These are phyloP conservation scores for Lasioglossum figueresi DNA, from an alignment of 2,888 invertebrate genomes.

Conservation along the genomic window DNA sequence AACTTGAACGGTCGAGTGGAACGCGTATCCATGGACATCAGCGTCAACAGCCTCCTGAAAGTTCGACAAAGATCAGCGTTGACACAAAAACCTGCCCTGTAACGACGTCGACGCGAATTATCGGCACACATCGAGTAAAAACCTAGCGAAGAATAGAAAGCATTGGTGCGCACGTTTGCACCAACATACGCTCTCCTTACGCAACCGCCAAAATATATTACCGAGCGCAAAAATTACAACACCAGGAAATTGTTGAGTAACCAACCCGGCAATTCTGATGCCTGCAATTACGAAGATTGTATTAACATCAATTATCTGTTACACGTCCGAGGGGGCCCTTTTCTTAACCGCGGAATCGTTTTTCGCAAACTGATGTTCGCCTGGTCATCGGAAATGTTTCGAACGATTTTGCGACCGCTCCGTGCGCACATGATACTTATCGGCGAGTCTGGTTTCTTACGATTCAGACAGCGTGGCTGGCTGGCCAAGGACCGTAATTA, in stretches of 20 bases:
- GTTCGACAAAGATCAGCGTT: background rate
- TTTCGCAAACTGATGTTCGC: no score
- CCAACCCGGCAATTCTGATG: background rate
- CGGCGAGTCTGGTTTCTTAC: background rate
- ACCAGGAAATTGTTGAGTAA: slow-evolving; percentile 9
- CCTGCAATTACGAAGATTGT: background rate
- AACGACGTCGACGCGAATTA: background rate
- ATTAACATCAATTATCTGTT: background rate
- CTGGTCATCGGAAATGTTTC: background rate
- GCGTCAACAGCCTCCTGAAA: background rate
- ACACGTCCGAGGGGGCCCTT: background rate
- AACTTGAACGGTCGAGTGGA: background rate
- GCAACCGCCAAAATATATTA: slow-evolving; percentile 28
- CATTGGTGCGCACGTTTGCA: background rate
- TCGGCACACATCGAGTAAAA: background rate
- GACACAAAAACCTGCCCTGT: background rate
- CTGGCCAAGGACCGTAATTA: background rate
- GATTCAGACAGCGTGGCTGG: background rate
- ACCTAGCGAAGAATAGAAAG: slow-evolving; percentile 38
- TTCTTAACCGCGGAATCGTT: background rate
- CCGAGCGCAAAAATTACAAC: background rate
- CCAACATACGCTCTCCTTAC: background rate
- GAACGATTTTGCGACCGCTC: background rate
- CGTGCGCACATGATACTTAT: background rate
- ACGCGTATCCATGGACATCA: background rate